Percentiles rank a stretch among this genome's conserved stretches.
These are phyloP conservation scores for Orchesellides sinensis DNA, from an alignment of 2,888 invertebrate species.

Conservation along the genomic window DNA sequence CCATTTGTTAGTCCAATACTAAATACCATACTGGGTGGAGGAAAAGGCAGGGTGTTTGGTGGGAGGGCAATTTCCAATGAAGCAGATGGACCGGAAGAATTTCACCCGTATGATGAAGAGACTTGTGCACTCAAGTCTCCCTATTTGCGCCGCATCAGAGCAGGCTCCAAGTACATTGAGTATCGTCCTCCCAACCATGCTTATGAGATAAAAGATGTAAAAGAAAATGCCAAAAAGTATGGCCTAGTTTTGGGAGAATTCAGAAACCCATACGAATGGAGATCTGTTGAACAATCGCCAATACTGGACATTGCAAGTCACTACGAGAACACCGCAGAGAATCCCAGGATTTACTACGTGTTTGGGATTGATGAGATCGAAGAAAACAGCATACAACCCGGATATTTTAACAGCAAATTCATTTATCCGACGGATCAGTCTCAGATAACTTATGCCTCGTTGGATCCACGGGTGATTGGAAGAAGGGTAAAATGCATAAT, in stretches of 20 bases:
- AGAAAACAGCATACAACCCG: not conserved
- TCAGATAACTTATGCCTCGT: not conserved
- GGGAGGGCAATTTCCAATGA: no score
- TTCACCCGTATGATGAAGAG: not conserved
- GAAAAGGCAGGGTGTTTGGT: no score
- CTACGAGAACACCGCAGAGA: not conserved
- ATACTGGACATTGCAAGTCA: slow-evolving; percentile 12
- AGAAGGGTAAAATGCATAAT: not conserved
- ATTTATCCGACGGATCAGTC: slow-evolving; percentile 7
- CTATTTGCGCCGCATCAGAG: slow-evolving; percentile 3
- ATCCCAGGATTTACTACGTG: slow-evolving; percentile 18
- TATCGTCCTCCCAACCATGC: slow-evolving; percentile 3
- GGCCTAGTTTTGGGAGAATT: slow-evolving; percentile 23
- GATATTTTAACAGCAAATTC: not conserved
- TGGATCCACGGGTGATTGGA: slow-evolving; percentile 33
- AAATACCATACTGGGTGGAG: no score
- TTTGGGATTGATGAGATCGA: not conserved
- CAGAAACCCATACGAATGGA: slow-evolving; percentile 22
- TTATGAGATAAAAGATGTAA: slow-evolving; percentile 12
- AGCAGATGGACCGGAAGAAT: no score
- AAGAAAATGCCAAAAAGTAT: slow-evolving; percentile 4
- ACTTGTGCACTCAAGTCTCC: slow-evolving; percentile 13
- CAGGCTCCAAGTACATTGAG: slow-evolving; percentile 47
- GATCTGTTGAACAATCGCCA: slow-evolving; percentile 17
- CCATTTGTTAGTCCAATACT: no score